Conservation (phyloP, 2,888 invertebrate genomes). For the Harpagoxenus sublaevis region DNA sequence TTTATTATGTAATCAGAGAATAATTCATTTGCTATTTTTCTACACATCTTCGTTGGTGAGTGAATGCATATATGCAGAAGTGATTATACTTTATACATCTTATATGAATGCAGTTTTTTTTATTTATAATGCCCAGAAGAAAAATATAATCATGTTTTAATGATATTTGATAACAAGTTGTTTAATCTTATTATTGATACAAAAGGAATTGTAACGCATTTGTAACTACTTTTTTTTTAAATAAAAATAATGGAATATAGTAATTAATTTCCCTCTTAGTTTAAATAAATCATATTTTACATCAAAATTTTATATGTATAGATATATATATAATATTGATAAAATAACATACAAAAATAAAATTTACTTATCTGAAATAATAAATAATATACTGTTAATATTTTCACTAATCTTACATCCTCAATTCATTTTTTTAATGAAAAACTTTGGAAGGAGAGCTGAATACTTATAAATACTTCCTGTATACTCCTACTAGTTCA, state of each 20-base stretch:
- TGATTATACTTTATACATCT: conserved; percentile 34
- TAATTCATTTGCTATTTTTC: conserved; percentile 37
- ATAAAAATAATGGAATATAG: conserved; percentile 16
- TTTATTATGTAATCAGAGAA: conserved; percentile 48
- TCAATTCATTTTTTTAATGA: conserved; percentile 9
- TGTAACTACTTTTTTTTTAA: conserved; percentile 29
- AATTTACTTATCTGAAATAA: conserved; percentile 21
- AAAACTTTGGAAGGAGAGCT: conserved; percentile 1
- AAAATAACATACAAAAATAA: conserved; percentile 37
- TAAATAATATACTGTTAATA: conserved; percentile 19
- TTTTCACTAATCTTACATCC: neutral
- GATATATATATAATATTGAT: neutral
- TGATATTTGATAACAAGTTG: conserved; percentile 17
- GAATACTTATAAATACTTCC: conserved; percentile 17
- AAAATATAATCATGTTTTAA: conserved; percentile 45
- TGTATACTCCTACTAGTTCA: conserved; percentile 19
- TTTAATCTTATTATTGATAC: neutral
- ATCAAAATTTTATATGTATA: conserved; percentile 2
- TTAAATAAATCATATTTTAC: conserved; percentile 18
- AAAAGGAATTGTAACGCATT: neutral
- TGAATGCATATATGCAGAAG: conserved; percentile 18
- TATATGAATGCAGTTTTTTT: conserved; percentile 32
- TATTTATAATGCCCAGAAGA: conserved; percentile 35
- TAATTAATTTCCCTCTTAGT: conserved; percentile 12
- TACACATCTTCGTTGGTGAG: conserved; percentile 5